A percentile compares a stretch with the other conserved stretches of the same genome.
phyloP scores from a whole-genome alignment of 1,140 invertebrate genomes.

The Cydia fagiglandana region DNA sequence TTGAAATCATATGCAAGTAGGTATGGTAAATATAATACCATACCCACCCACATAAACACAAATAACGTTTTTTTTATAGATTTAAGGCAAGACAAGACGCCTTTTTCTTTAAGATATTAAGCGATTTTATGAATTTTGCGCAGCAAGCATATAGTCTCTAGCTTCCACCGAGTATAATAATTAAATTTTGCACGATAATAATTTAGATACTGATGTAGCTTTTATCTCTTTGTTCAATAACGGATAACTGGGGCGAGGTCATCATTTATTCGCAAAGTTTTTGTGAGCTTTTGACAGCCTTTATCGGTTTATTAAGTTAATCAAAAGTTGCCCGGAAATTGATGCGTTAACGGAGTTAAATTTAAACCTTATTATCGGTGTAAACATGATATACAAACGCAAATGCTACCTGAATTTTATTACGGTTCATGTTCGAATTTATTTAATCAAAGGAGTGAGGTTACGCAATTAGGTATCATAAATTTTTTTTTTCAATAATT shows the following conservation, averaged over 20 bases:
- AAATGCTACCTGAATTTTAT: too few species aligned
- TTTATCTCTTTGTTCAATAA: conserved; percentile 16
- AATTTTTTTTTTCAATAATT: too few species aligned
- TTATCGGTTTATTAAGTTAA: conserved; percentile 31
- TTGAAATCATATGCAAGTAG: too few species aligned
- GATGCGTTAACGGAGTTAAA: not conserved
- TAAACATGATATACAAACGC: not conserved
- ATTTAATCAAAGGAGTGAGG: too few species aligned
- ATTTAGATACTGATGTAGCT: not conserved
- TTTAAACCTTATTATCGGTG: not conserved
- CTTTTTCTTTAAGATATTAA: too few species aligned
- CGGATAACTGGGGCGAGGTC: conserved; percentile 5
- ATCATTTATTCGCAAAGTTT: conserved; percentile 26
- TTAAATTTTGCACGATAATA: conserved; percentile 6
- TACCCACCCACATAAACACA: too few species aligned
- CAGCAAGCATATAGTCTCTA: not conserved
- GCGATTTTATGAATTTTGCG: not conserved
- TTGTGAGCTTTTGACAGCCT: conserved; percentile 26
- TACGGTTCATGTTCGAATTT: too few species aligned
- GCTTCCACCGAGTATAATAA: not conserved
- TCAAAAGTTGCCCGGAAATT: conserved; percentile 24
- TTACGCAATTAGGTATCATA: too few species aligned
- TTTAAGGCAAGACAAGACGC: too few species aligned
- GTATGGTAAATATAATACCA: too few species aligned
- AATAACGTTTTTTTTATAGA: too few species aligned